phyloP scores from a whole-genome alignment of 2,888 invertebrate genomes.

The Tetropium fuscum region DNA sequence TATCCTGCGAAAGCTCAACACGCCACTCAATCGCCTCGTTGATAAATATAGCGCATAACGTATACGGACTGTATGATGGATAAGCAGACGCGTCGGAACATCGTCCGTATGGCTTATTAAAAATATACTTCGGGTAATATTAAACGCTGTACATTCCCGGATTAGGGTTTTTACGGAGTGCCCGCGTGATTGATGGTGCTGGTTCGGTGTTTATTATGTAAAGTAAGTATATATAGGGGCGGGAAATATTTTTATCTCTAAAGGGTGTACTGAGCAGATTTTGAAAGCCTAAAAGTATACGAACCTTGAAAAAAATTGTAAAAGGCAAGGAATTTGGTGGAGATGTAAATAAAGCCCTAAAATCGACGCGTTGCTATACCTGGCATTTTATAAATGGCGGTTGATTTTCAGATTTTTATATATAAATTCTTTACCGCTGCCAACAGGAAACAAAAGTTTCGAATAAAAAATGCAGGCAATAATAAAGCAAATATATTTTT shows the following conservation, averaged over 20 bases:
- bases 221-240: constrained; percentile 1
- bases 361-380: no score
- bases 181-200: constrained; percentile 4
- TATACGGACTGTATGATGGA: constrained; percentile 39
- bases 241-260: constrained; percentile 1
- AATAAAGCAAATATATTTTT: no score
- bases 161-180: background rate
- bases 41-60: constrained; percentile 41
- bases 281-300: no score
- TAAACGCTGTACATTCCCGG: constrained; percentile 1
- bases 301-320: no score
- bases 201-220: background rate
- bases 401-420: no score
- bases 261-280: no score
- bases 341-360: no score
- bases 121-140: constrained; percentile 12
- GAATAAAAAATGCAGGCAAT: no score
- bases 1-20: constrained; percentile 5
- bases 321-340: no score
- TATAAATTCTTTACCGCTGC: no score
- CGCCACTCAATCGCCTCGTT: constrained; percentile 17
- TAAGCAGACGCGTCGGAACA: constrained; percentile 23
- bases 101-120: constrained; percentile 32
- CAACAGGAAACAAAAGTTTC: no score
- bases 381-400: no score